Base-by-base conservation (phyloP, 2,797 vertebrate genomes). In the Myiotriccus ornatus region DNA sequence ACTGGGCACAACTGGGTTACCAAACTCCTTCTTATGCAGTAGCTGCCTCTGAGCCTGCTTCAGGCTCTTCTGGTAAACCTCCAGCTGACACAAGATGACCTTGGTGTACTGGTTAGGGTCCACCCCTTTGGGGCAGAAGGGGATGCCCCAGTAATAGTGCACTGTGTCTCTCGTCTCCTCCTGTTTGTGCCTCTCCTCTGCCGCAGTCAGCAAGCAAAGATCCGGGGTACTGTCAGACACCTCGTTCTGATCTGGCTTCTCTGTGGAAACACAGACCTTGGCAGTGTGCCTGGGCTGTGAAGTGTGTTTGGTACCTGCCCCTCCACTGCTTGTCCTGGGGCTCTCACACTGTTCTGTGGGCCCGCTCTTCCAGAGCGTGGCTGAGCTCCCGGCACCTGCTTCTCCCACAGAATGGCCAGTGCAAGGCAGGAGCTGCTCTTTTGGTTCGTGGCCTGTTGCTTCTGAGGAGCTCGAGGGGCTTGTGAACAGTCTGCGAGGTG, bases 81-180 rank as follows among this genome's bases (percentile, higher is more conserved):
- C 98, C 98, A 99, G 97, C 97, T 99, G 99, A 94, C 98, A 98
- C 88, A 99, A 90, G 97, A 99, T 99, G 96, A 99, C 99, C 81
- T 96, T 97, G 74, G 99, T 99, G 97, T 99, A 99, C n/a, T 96
- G 88, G 89, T 99, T 99, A 35, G 99, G 99, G 95, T 99, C 98
- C 89, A 98, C 97, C 34, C 99, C 99, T 87, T 97, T 97, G 5
- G 99, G 99, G 94, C 99, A 99, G 97, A 99, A 99, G 41, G 99
- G 99, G 74, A 99, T 97, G 53, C 99, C 99, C 99, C 99, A 99
- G 91, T 99, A 99, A 97, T 99, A 99, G 75, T 98, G 98, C 69
- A 99, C 98, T 21, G 95, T 97, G n/a, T 95, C 95, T 74, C 84
- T 96, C 4, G 4, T 49, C 70, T 97, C 96, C 49, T 94, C 93